Base-by-base conservation (phyloP, 2,113 vertebrate genomes). In the Cervus canadensis region DNA sequence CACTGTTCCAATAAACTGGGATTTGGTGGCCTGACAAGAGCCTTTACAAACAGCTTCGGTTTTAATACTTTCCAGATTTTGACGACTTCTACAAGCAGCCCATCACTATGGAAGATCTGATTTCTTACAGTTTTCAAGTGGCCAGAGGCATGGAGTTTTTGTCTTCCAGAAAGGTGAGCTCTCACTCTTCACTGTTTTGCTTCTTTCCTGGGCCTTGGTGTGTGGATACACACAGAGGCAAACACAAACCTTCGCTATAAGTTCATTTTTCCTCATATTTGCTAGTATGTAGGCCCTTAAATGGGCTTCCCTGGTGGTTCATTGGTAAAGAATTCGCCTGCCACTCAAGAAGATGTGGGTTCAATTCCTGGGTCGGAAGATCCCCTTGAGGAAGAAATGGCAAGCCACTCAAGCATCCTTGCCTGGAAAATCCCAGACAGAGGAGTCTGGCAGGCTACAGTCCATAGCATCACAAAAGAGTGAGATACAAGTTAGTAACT, bases 131-230 rank as follows among this genome's bases (percentile, higher is more conserved):
- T 98, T 99, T 99, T 97, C 99, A 99, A 98, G 99, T 99, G 98
- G 99, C 99, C 40, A 99, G 99, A 98, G 99, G 99, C 93, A 99
- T 99, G 99, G 99, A 99, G 98, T 99, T 99, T 97, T 98, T 99
- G 85, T 99, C 99, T 59, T 99, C 99, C 89, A 99, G 99, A 98
- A 99, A 99, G 99, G 99, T 99, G 94, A 96, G 98, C 19, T 97
- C 10, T 97, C 40, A 48, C 3, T 2, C 43, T 36, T 67, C 40
- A 33, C 16, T 25, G 60, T 95, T 97, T 97, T 79, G 25, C 48
- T 78, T 90, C 67, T 36, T 78, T 43, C 3, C 54, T 64, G 64
- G 57, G 30, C 60, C n/a, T 15, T 7, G 74, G 62, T 26, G 30
- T 8, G 17, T n/a, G 33, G 60, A 5, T 17, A n/a, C 48, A 28